Percentiles rank a stretch among this genome's conserved stretches.
These are phyloP conservation scores for Alectura lathami DNA, from an alignment of 2,113 vertebrate genomes.

Conservation along the genomic window DNA sequence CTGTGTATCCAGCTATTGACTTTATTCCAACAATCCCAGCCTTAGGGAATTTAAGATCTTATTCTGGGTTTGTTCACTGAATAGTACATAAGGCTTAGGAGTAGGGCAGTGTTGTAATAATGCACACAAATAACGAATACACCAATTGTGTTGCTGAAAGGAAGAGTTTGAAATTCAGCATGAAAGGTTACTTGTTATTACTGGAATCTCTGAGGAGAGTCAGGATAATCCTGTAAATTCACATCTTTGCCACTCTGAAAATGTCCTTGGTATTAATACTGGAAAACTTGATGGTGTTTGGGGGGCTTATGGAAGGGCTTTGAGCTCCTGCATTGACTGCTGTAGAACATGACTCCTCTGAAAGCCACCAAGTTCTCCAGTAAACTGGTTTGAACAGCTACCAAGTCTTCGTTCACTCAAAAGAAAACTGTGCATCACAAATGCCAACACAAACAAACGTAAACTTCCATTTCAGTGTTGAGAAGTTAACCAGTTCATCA, in stretches of 20 bases:
- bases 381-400: background rate
- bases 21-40: background rate
- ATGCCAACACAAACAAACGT: background rate
- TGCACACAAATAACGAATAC: background rate
- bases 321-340: background rate
- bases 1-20: background rate
- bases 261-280: background rate
- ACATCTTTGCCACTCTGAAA: background rate
- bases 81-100: background rate
- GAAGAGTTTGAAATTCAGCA: background rate
- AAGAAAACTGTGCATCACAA: background rate
- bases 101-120: background rate
- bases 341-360: background rate
- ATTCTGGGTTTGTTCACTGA: background rate
- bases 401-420: background rate
- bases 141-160: background rate
- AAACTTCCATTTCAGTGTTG: background rate
- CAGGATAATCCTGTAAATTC: background rate
- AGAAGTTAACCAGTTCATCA: background rate
- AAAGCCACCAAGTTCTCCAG: background rate
- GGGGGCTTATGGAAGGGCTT: background rate
- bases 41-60: background rate
- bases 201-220: background rate
- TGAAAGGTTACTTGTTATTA: background rate
- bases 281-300: background rate